Evolutionary conservation across 1,140 invertebrate species (phyloP), one percentile per base, ranked within the genome.

Genomic region (Hycleus cichorii): DNA sequence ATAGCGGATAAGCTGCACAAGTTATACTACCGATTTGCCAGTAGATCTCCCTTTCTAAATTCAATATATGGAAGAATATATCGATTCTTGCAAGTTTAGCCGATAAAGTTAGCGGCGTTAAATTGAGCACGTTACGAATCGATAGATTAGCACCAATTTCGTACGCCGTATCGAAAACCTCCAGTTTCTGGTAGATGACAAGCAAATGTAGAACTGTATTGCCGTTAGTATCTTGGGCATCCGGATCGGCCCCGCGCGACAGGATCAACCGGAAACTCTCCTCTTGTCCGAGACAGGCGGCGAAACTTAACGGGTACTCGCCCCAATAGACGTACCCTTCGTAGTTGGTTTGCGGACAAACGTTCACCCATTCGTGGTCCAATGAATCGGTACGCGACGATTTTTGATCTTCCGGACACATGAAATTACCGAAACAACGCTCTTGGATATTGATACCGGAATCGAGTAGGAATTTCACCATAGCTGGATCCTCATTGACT

Each of bases 261-360:
- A 97, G 72, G 53, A 98, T 90, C 61, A 99, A 78, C 6, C 96
- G 81, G 66, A 96, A 97, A 73, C 94, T 97, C 73, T 99, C 96
- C 72, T 97, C 95, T 77, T 98, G 96, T 1, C 91, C 91, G 1
- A 98, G 78, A 73, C 95, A 98, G 0, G 95, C 95, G 2, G 96
- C 95, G 77, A 99, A 98, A 49, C 86, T 87, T 9, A 98, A 75
- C 0, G 97, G 95, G 78, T 97, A 98, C 76, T 98, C 95, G 38
- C 96, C 96, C 91, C 95, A 98, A 74, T 98, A 98, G 0, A 97
- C 93, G 74, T 97, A 94, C 84, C 96, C 96, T 69, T 89, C 84
- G 73, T 98, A 99, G 78, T 97, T 94, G 7, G 95, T 98, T 62
- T 90, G 82, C 0, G 84, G 77, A 62, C 82, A 79, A 0, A 98